Evolutionary conservation across 2,888 invertebrate species (phyloP).

Genomic region (Ommatoiulus sabulosus): DNA sequence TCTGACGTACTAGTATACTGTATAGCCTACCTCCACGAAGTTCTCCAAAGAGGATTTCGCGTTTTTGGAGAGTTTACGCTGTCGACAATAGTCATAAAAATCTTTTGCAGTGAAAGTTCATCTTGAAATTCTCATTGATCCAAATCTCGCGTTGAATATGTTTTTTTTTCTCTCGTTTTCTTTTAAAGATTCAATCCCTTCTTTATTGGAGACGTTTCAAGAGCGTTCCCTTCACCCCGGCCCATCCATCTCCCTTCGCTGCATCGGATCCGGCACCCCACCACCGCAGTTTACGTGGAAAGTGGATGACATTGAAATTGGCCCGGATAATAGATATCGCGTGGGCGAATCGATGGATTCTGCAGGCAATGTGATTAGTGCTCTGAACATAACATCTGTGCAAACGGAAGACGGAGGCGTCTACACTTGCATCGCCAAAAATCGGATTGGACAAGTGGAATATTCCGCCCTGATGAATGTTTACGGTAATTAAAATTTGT

Average conservation of each 20-base stretch:
- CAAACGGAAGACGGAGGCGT: constrained; percentile 57
- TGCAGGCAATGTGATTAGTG: constrained; percentile 54
- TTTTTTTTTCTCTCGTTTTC: constrained; percentile 8
- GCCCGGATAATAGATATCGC: constrained; percentile 50
- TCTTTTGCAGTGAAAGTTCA: neutral
- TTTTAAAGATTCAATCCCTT: constrained; percentile 56
- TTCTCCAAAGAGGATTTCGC: neutral
- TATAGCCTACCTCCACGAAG: neutral
- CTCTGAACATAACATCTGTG: constrained; percentile 55
- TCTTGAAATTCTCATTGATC: neutral
- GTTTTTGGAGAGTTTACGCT: neutral
- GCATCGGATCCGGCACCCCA: constrained; percentile 57
- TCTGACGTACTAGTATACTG: neutral
- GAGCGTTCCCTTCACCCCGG: constrained; percentile 54
- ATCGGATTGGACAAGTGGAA: constrained; percentile 51
- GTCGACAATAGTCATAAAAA: neutral
- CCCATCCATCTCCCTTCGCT: constrained; percentile 49
- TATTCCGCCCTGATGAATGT: constrained; percentile 55
- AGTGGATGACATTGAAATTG: constrained; percentile 54
- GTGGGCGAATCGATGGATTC: constrained; percentile 43
- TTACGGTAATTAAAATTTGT: constrained; percentile 56
- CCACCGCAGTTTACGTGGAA: constrained; percentile 54
- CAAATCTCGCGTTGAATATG: neutral
- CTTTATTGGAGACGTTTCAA: constrained; percentile 55
- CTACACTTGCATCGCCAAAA: constrained; percentile 57